These are phyloP conservation scores for Calephelis perditalis DNA, from an alignment of 2,888 invertebrate genomes.

Conservation along the genomic window DNA sequence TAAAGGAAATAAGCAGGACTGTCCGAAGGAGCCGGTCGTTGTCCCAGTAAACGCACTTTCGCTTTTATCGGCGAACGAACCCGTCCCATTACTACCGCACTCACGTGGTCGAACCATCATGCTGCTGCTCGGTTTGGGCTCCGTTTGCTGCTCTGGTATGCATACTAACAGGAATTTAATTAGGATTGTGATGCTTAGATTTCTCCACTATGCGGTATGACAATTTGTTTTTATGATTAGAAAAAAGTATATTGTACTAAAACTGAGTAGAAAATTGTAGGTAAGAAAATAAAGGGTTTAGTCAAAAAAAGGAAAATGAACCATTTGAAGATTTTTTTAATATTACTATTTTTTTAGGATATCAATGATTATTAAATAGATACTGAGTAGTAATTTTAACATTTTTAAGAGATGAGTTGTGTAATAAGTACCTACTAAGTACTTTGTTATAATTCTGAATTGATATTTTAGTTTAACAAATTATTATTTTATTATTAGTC, in stretches of 20 bases:
- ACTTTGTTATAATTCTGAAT: too few relatives aligned
- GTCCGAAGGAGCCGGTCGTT: constrained; percentile 69
- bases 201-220: constrained; percentile 47
- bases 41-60: constrained; percentile 77
- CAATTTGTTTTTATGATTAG: neutral
- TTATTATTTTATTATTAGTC: too few relatives aligned
- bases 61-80: constrained; percentile 77
- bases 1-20: constrained; percentile 54
- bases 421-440: too few relatives aligned
- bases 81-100: constrained; percentile 68
- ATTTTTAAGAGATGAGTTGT: too few relatives aligned
- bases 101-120: constrained; percentile 71
- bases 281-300: too few relatives aligned
- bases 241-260: too few relatives aligned
- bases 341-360: too few relatives aligned
- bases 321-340: too few relatives aligned
- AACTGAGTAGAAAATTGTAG: neutral
- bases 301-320: too few relatives aligned
- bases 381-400: too few relatives aligned
- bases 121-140: constrained; percentile 57
- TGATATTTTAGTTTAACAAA: too few relatives aligned
- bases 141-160: constrained; percentile 56
- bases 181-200: constrained; percentile 64
- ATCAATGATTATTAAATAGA: too few relatives aligned
- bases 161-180: constrained; percentile 61